A percentile compares a stretch with the other conserved stretches of the same genome.
Evolutionary conservation across 2,113 vertebrate genomes (phyloP).

Genomic region (Hucho hucho): DNA sequence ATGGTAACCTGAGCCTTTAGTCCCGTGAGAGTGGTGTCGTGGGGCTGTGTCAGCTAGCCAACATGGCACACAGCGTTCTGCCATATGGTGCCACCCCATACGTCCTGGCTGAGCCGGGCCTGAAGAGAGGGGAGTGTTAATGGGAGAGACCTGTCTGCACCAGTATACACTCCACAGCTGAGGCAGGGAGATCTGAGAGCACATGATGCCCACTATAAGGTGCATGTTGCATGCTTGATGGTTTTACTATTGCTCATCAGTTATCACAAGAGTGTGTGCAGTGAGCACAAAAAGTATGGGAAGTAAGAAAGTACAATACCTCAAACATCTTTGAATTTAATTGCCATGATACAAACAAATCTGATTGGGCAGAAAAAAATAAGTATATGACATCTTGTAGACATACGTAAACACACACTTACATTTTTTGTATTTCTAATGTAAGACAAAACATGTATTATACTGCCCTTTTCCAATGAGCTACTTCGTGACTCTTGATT

Average conservation of each 20-base stretch:
- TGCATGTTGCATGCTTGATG: neutral
- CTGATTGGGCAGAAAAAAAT: no score
- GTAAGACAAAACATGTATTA: neutral
- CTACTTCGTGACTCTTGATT: constrained; percentile 14
- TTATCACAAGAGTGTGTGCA: constrained; percentile 5
- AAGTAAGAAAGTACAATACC: no score
- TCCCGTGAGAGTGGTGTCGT: constrained; percentile 69
- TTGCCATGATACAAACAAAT: no score
- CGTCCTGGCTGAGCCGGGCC: constrained; percentile 39
- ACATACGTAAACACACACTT: no score
- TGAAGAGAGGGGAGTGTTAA: constrained; percentile 45
- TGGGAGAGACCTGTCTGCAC: constrained; percentile 43
- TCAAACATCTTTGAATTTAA: no score
- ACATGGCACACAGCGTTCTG: constrained; percentile 78
- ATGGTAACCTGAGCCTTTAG: constrained; percentile 74
- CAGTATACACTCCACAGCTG: constrained; percentile 36
- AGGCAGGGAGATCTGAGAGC: constrained; percentile 10
- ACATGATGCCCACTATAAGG: constrained; percentile 5
- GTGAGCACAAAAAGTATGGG: constrained; percentile 13
- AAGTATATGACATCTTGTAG: no score
- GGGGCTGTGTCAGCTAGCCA: constrained; percentile 74
- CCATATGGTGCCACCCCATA: constrained; percentile 81
- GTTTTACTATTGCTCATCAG: neutral
- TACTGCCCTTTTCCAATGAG: neutral
- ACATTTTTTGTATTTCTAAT: no score